These are phyloP conservation scores for Formicarius rufipectus DNA, from an alignment of 2,113 vertebrate genomes.

Conservation along the genomic window DNA sequence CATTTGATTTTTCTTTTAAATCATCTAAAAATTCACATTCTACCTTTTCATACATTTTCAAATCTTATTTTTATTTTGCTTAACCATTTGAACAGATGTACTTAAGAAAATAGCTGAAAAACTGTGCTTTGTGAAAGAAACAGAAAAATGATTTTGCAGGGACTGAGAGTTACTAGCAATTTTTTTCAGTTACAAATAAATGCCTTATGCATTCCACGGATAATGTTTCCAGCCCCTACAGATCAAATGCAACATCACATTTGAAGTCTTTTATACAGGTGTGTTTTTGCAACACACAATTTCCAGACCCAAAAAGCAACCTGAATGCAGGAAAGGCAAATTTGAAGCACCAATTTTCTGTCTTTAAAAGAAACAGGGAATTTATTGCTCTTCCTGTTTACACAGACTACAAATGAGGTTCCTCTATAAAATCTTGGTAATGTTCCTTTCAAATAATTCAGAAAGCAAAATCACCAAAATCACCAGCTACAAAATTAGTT, in stretches of 20 bases:
- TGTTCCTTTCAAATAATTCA: not conserved
- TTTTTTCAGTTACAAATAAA: not conserved
- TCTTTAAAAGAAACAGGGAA: not conserved
- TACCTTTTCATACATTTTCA: not conserved
- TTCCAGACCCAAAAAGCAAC: not conserved
- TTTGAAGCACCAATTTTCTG: not conserved
- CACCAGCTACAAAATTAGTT: not conserved
- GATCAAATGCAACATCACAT: slow-evolving; percentile 2
- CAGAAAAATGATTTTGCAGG: not conserved
- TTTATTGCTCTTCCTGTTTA: not conserved
- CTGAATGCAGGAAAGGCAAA: not conserved
- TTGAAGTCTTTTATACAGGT: not conserved
- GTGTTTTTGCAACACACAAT: not conserved
- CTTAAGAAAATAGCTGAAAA: not conserved
- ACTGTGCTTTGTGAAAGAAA: not conserved
- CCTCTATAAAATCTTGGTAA: not conserved
- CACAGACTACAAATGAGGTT: not conserved
- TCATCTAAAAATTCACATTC: not conserved
- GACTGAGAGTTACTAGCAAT: not conserved
- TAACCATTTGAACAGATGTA: not conserved
- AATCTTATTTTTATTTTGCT: not conserved
- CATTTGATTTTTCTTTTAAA: not conserved
- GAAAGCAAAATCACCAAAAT: not conserved
- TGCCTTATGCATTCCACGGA: not conserved
- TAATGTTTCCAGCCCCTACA: not conserved